These are phyloP conservation scores for Centruroides sculpturatus DNA, from an alignment of 1,140 invertebrate species.

Conservation along the genomic window DNA sequence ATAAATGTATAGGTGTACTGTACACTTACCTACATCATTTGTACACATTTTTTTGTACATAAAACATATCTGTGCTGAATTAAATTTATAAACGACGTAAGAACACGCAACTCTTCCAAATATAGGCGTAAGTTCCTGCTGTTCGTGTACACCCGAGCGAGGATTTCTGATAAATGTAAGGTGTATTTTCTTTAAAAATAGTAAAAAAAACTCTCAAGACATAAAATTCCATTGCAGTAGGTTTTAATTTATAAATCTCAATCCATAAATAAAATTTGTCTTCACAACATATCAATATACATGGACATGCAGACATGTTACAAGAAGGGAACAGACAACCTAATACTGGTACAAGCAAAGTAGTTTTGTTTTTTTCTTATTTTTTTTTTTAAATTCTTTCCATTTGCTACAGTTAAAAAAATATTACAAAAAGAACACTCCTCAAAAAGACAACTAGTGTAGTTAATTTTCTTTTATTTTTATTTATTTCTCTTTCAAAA, in stretches of 20 bases:
- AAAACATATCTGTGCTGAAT: too few species aligned
- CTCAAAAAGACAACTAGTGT: slow-evolving; percentile 8
- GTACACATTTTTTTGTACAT: too few species aligned
- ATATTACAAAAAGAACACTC: slow-evolving; percentile 5
- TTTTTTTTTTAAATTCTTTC: slow-evolving; percentile 2
- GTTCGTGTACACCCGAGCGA: too few species aligned
- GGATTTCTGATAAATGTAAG: too few species aligned
- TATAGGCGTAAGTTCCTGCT: too few species aligned
- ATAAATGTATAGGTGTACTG: too few species aligned
- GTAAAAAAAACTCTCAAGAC: too few species aligned
- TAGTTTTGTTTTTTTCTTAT: neutral
- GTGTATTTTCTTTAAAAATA: too few species aligned
- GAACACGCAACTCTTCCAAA: too few species aligned
- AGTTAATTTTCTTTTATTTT: neutral
- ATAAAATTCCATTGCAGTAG: slow-evolving; percentile 6
- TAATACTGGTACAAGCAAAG: slow-evolving; percentile 14
- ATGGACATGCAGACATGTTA: slow-evolving; percentile 6
- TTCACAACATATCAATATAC: slow-evolving; percentile 17
- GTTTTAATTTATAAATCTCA: slow-evolving; percentile 17
- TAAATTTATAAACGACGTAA: too few species aligned
- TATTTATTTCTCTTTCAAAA: too few species aligned
- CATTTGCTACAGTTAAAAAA: slow-evolving; percentile 3
- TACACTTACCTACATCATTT: too few species aligned
- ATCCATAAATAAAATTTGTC: slow-evolving; percentile 17
- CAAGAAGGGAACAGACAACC: slow-evolving; percentile 1